Conservation (phyloP, 1,140 invertebrate species). For the Vollenhovia emeryi region DNA sequence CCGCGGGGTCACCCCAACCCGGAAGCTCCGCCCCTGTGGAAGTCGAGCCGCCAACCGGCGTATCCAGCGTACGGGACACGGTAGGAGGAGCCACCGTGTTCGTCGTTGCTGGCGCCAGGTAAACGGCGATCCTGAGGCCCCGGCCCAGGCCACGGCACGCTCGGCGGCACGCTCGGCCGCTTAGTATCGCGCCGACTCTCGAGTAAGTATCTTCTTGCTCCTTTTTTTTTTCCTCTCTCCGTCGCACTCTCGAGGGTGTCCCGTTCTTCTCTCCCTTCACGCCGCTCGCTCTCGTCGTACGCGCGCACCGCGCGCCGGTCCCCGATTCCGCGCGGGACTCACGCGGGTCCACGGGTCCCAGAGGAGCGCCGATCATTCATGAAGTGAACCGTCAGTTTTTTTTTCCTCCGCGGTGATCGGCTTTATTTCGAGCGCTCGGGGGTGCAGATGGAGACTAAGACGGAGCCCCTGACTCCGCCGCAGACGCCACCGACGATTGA, state of each 20-base stretch:
- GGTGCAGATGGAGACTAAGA: slow-evolving; percentile 72
- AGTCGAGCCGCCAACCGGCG: slow-evolving; percentile 81
- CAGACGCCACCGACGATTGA: slow-evolving; percentile 88
- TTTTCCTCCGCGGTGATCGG: too few relatives aligned
- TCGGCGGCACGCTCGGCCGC: slow-evolving; percentile 39
- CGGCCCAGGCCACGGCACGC: slow-evolving; percentile 14
- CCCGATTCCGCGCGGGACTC: too few relatives aligned
- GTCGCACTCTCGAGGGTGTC: too few relatives aligned
- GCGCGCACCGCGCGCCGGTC: too few relatives aligned
- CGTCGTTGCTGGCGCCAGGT: slow-evolving; percentile 72
- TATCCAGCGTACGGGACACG: slow-evolving; percentile 72
- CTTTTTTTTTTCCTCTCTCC: slow-evolving; percentile 64
- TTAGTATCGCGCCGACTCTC: slow-evolving; percentile 79
- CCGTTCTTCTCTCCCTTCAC: too few relatives aligned
- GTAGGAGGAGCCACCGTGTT: slow-evolving; percentile 80
- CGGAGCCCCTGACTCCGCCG: slow-evolving; percentile 88
- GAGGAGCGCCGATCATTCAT: too few relatives aligned
- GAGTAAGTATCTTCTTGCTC: slow-evolving; percentile 74
- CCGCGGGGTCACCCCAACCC: slow-evolving; percentile 72
- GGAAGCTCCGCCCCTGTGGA: slow-evolving; percentile 82
- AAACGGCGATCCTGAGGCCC: slow-evolving; percentile 62
- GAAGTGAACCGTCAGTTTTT: background rate
- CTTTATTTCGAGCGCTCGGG: background rate
- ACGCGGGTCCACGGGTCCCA: too few relatives aligned
- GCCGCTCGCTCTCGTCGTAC: background rate